phyloP scores from a whole-genome alignment of 1,140 invertebrate species.

The Drosophila ercepeae region DNA sequence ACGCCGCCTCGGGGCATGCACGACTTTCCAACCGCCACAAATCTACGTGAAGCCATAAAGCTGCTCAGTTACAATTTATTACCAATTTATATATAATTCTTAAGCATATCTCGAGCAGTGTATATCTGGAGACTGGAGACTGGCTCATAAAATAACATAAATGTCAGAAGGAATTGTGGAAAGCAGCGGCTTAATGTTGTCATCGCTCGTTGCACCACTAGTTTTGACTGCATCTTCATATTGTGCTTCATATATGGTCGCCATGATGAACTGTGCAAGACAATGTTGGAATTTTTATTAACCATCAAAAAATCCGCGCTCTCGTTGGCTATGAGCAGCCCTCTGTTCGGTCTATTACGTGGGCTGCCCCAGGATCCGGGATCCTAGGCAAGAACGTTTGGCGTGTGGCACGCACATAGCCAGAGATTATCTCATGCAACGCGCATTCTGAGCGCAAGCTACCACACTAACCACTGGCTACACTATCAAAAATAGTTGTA shows the following conservation, averaged over 20 bases:
- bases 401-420: constrained; percentile 77
- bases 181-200: constrained; percentile 57
- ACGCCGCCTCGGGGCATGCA: constrained; percentile 31
- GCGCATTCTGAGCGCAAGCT: constrained; percentile 61
- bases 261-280: constrained; percentile 77
- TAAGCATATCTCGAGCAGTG: neutral
- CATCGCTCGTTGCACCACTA: constrained; percentile 36
- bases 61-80: constrained; percentile 28
- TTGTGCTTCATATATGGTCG: constrained; percentile 51
- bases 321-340: constrained; percentile 15
- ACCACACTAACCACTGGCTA: constrained; percentile 13
- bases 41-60: constrained; percentile 21
- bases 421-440: constrained; percentile 79
- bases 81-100: constrained; percentile 45
- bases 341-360: neutral
- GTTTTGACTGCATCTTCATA: constrained; percentile 36
- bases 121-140: constrained; percentile 7
- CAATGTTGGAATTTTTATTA: constrained; percentile 83
- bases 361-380: constrained; percentile 24
- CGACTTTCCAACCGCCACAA: constrained; percentile 7
- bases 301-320: constrained; percentile 75
- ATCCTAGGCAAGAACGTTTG: constrained; percentile 46
- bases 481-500: neutral
- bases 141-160: constrained; percentile 38
- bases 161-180: constrained; percentile 35